Evolutionary conservation across 2,113 vertebrate species (phyloP), one percentile per base, ranked within the genome.

Genomic region (Ibidorhyncha struthersii): DNA sequence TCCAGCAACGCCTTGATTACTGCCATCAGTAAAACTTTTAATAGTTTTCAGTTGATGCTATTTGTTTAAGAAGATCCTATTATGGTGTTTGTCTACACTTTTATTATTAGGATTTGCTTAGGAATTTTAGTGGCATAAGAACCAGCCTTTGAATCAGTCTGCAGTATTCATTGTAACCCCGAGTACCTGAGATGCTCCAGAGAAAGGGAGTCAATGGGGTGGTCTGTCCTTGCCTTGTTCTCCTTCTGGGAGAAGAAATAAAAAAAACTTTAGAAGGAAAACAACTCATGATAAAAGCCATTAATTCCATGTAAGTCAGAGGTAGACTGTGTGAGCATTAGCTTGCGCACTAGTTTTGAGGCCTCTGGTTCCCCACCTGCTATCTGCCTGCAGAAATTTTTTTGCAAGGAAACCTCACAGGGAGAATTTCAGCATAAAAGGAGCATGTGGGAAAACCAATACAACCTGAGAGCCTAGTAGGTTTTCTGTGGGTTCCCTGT

Each of bases 1-100:
- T 98, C 79, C 97, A 98, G 40, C 98, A 98, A 90, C 98, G 98
- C 82, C 97, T 99, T 16, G 98, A 98, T 95, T 99, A 98, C 81
- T 97, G 91, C 36, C 97, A 98, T 76, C 98, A 98, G 98, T 99
- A 69, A 71, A 97, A 82, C 14, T 94, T 95, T 47, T 26, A 56
- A 34, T 27, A n/a, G 26, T 77, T 87, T 84, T 87, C 52, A 56
- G 10, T 25, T 74, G 12, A 47, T 86, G 45, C 3, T 47, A 16
- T 56, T 56, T 73, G 66, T 91, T 89, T 50, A 59, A 66, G 61
- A 58, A 30, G 7, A 30, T 62, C 9, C 12, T 74, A 32, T 43
- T 53, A 27, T 2, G 38, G 32, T 55, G 34, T 61, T 55, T 87
- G 30, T 53, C 40, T 69, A 41, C 13, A 47, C 29, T 89, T 89